Percentiles rank a stretch among this genome's conserved stretches.
phyloP scores from a whole-genome alignment of 1,140 invertebrate genomes.

The Acromyrmex heyeri region DNA sequence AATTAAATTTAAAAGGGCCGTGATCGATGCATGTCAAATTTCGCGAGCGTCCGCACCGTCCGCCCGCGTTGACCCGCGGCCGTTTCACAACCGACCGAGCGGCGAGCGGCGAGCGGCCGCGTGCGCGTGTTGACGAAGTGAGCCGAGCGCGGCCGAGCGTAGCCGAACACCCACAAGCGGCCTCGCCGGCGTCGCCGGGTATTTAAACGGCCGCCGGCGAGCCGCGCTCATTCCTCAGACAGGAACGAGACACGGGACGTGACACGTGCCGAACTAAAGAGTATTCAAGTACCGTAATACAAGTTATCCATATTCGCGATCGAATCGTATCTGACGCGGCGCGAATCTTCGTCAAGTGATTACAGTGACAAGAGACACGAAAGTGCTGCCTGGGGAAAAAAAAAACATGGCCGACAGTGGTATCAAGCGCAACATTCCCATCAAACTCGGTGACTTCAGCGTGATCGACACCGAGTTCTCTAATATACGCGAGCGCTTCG shows the following conservation, averaged over 20 bases:
- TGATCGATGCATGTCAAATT: slow-evolving; percentile 24
- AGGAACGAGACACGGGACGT: slow-evolving; percentile 45
- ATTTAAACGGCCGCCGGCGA: slow-evolving; percentile 83
- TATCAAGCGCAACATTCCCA: slow-evolving; percentile 96
- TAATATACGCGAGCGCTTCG: slow-evolving; percentile 97
- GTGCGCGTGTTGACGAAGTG: slow-evolving; percentile 64
- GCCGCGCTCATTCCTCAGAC: slow-evolving; percentile 81
- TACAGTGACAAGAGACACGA: slow-evolving; percentile 60
- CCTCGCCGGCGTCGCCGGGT: slow-evolving; percentile 69
- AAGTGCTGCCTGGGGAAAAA: slow-evolving; percentile 39
- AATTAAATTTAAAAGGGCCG: background rate
- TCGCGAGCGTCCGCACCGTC: slow-evolving; percentile 29
- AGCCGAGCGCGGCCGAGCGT: slow-evolving; percentile 34
- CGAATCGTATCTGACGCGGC: background rate
- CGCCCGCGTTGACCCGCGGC: background rate
- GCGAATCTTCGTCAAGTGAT: slow-evolving; percentile 46
- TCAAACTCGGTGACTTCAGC: slow-evolving; percentile 97
- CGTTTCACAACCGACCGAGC: background rate
- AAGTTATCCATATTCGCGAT: background rate
- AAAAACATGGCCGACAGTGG: slow-evolving; percentile 91
- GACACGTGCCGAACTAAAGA: background rate
- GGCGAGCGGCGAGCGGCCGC: slow-evolving; percentile 39
- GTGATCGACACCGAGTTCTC: slow-evolving; percentile 98
- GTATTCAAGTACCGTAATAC: background rate
- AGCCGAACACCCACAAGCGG: slow-evolving; percentile 80